Evolutionary conservation across 2,113 vertebrate species (phyloP).

Genomic region (Melanerpes aurifrons): DNA sequence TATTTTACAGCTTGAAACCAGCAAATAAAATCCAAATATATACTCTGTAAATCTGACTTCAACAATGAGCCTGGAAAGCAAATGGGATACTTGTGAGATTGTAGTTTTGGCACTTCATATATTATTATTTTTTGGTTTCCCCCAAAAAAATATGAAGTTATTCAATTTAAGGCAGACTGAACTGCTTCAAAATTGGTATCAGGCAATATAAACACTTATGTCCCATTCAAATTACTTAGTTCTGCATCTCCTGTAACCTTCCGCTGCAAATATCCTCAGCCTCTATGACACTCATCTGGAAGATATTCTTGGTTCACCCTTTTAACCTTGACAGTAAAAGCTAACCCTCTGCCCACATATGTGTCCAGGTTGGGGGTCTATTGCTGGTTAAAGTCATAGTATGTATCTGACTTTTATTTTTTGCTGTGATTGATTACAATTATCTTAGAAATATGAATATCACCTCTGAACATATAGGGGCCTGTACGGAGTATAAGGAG

Average conservation of each 20-base stretch:
- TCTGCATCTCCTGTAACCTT: neutral
- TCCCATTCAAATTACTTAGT: neutral
- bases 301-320: neutral
- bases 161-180: neutral
- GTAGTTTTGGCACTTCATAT: neutral
- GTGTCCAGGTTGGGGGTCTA: neutral
- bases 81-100: neutral
- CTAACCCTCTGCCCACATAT: neutral
- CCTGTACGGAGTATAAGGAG: neutral
- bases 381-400: neutral
- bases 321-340: neutral
- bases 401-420: neutral
- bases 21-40: neutral
- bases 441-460: neutral
- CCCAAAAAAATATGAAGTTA: neutral
- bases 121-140: neutral
- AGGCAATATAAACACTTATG: neutral
- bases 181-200: neutral
- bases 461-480: neutral
- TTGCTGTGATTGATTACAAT: neutral
- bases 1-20: neutral
- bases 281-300: neutral
- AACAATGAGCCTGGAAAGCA: neutral
- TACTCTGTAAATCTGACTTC: neutral
- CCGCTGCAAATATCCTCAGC: neutral